phyloP scores from a whole-genome alignment of 2,113 vertebrate species.

The Climacteris rufus region DNA sequence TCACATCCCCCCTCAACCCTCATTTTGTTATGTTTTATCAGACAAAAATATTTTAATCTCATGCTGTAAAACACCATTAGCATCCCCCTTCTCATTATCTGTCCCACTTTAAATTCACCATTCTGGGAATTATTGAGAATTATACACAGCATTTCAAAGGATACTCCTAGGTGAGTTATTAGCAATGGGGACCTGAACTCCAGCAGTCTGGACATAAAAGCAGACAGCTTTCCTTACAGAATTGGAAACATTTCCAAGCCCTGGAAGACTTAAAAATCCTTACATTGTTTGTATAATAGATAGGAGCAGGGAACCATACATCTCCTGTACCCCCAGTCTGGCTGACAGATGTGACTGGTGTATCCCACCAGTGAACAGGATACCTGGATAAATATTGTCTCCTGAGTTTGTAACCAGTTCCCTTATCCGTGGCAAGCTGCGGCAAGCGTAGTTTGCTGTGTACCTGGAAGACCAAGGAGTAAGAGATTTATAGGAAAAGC shows the following conservation, averaged over 20 bases:
- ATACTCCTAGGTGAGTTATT: background rate
- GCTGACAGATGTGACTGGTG: background rate
- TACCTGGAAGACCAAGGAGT: background rate
- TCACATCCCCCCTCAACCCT: background rate
- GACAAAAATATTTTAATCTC: constrained; percentile 27
- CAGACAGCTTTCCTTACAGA: background rate
- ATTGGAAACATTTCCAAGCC: background rate
- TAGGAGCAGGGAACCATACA: background rate
- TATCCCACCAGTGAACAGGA: background rate
- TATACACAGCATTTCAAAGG: constrained; percentile 1
- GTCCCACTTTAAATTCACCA: background rate
- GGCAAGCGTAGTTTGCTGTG: background rate
- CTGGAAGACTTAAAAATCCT: background rate
- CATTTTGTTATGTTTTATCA: background rate
- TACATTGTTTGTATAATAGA: background rate
- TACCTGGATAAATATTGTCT: background rate
- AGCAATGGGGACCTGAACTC: background rate
- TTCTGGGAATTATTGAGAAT: background rate
- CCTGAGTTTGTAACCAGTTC: background rate
- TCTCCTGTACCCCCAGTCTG: background rate
- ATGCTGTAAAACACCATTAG: background rate
- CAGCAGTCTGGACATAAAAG: background rate
- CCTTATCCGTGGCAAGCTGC: background rate
- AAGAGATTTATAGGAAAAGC: background rate
- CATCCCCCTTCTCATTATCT: background rate